Base-by-base conservation (phyloP, 2,888 invertebrate species). In the Drosophila tanythrix region DNA sequence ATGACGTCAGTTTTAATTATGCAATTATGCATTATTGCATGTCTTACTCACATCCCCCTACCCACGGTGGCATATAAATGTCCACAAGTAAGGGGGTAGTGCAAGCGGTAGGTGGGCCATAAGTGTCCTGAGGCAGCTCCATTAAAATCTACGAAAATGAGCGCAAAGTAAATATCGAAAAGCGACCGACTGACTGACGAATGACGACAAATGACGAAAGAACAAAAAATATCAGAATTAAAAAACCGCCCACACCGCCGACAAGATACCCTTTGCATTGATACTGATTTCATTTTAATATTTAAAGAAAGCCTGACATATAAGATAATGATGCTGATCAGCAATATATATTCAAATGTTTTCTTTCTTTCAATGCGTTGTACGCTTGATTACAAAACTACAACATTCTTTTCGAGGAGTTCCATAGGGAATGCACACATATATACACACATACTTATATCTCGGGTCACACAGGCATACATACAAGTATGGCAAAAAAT, bases 131-230 rank as follows among this genome's bases (percentile, higher is more conserved):
- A 31, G 43, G 36, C 46, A 51, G 31, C 55, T 56, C 46, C 50
- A 53, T n/a, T 62, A 80, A 80, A 75, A 63, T 68, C 76, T 70
- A 83, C 52, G 70, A 76, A 83, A 83, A 76, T 70, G 58, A 60
- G 75, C 57, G 53, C 53, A 82, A 79, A 67, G 82, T 82, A 66
- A 82, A 74, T 52, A 79, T 53, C 60, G 68, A 79, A 74, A 31
- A 67, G 62, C 52, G n/a, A 46, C 46, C 21, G 46, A 46, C 46
- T 46, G 46, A 25, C 46, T 15, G 46, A 25, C 46, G 46, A 46
- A 25, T 46, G 15, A 46, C 15, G 46, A 15, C 21, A 25, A 38
- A 56, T 56, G 27, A 38, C 38, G 27, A 56, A 38, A 13, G 38
- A 21, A 27, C 8, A 27, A 27, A 27, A n/a, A 38, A 52, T 25